A percentile compares a stretch with the other conserved stretches of the same genome.
Conservation (phyloP, 2,888 invertebrate genomes). For the Anoplius nigerrimus region DNA sequence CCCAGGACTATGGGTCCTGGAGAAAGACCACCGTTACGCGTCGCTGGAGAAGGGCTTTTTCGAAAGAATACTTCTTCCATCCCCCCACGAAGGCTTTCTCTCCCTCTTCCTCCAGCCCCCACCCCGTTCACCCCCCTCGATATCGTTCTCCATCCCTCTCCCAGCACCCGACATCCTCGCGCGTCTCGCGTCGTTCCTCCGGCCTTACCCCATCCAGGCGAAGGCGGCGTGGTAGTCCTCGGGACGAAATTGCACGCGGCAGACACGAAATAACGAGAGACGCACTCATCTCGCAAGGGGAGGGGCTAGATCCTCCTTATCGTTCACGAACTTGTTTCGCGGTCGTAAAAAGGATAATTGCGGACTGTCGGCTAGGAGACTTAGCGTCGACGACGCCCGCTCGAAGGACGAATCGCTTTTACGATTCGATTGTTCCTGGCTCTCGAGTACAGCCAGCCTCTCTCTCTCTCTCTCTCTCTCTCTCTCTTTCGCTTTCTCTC, state of each 20-base stretch:
- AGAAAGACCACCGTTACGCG: conserved; percentile 33
- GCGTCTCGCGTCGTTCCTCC: neutral
- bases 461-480: too few relatives aligned
- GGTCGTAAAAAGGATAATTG: conserved; percentile 11
- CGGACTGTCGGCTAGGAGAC: neutral
- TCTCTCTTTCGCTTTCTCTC: neutral
- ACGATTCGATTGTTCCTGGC: neutral
- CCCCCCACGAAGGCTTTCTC: neutral
- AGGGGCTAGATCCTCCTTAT: conserved; percentile 41
- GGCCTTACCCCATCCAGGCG: neutral
- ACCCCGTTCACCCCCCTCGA: conserved; percentile 10
- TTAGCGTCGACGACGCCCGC: neutral
- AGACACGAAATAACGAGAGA: conserved; percentile 34
- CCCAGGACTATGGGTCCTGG: conserved; percentile 21
- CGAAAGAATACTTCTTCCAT: conserved; percentile 43
- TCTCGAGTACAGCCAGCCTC: too few relatives aligned
- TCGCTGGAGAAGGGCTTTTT: conserved; percentile 35
- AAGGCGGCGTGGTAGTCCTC: conserved; percentile 34
- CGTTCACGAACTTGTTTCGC: conserved; percentile 28
- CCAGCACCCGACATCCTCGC: too few relatives aligned
- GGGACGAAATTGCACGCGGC: conserved; percentile 42
- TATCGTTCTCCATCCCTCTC: too few relatives aligned
- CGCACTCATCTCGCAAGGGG: neutral
- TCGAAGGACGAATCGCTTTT: neutral
- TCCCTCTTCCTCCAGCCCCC: neutral